Conservation (phyloP, 2,797 vertebrate genomes). For the Chrysocyon brachyurus region DNA sequence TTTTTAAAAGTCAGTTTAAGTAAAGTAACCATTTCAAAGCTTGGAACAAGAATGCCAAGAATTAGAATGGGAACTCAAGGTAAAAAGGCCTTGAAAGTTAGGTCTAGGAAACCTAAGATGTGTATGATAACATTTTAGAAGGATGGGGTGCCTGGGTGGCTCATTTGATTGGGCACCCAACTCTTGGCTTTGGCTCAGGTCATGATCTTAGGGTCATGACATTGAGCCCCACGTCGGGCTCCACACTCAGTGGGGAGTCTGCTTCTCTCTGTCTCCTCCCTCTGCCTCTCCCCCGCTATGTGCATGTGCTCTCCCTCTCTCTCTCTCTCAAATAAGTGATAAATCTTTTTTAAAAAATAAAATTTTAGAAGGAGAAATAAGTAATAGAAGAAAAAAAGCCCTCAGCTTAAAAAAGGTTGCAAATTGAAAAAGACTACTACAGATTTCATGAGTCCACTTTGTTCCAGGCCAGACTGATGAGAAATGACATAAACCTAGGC, state of each 20-base stretch:
- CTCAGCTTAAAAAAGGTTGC: not conserved
- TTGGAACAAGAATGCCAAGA: slow-evolving; percentile 11
- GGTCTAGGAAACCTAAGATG: not conserved
- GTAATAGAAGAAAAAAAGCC: not conserved
- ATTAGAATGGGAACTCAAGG: not conserved
- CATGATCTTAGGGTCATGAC: not conserved
- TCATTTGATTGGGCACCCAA: not conserved
- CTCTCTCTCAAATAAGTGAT: not conserved
- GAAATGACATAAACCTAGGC: not conserved
- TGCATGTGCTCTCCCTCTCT: not conserved
- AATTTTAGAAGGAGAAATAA: not conserved
- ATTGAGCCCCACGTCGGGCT: not conserved
- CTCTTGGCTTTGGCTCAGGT: not conserved
- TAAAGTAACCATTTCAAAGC: slow-evolving; percentile 9
- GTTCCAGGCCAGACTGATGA: not conserved
- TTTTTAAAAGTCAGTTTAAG: slow-evolving; percentile 17
- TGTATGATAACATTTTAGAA: not conserved
- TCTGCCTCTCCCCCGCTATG: not conserved
- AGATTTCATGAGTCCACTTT: slow-evolving; percentile 2
- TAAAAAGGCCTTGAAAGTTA: not conserved
- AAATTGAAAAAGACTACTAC: not conserved
- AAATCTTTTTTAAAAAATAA: not conserved
- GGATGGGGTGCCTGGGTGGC: not conserved
- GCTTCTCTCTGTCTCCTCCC: not conserved
- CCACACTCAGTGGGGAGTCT: not conserved